phyloP scores from a whole-genome alignment of 2,113 vertebrate genomes.

The Alosa alosa region DNA sequence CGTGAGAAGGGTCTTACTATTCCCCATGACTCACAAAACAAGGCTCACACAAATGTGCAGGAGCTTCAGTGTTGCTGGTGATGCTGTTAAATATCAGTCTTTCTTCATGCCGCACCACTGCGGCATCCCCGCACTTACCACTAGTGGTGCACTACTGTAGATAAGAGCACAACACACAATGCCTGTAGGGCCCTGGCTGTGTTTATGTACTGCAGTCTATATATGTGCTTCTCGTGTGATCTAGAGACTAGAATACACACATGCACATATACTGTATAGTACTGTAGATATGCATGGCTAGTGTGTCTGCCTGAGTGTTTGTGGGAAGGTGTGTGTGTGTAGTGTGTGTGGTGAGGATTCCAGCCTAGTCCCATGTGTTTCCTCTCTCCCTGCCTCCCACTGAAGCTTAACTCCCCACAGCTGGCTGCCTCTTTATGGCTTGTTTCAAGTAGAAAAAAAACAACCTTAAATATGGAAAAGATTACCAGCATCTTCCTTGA shows the following conservation, averaged over 20 bases:
- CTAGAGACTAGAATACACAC: background rate
- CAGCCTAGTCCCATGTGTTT: constrained; percentile 21
- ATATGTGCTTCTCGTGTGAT: constrained; percentile 19
- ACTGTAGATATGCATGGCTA: background rate
- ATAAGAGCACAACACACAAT: background rate
- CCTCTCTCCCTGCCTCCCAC: constrained; percentile 61
- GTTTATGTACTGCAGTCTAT: background rate
- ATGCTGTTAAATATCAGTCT: background rate
- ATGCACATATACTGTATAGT: background rate
- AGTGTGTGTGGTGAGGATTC: constrained; percentile 16
- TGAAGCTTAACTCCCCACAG: constrained; percentile 78
- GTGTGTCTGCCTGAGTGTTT: constrained; percentile 22
- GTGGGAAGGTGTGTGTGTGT: constrained; percentile 14
- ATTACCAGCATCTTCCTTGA: constrained; percentile 78
- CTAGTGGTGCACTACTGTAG: background rate
- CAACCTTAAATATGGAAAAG: constrained; percentile 83
- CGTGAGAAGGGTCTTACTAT: constrained; percentile 8
- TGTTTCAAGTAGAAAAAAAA: constrained; percentile 78
- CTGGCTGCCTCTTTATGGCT: constrained; percentile 76
- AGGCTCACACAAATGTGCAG: background rate
- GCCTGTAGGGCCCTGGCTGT: background rate
- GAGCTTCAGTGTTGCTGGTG: background rate
- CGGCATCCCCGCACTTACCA: background rate
- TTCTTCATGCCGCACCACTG: background rate
- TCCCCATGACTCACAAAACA: background rate